Evolutionary conservation across 2,888 invertebrate species (phyloP).

Genomic region (Itoplectis maculator): DNA sequence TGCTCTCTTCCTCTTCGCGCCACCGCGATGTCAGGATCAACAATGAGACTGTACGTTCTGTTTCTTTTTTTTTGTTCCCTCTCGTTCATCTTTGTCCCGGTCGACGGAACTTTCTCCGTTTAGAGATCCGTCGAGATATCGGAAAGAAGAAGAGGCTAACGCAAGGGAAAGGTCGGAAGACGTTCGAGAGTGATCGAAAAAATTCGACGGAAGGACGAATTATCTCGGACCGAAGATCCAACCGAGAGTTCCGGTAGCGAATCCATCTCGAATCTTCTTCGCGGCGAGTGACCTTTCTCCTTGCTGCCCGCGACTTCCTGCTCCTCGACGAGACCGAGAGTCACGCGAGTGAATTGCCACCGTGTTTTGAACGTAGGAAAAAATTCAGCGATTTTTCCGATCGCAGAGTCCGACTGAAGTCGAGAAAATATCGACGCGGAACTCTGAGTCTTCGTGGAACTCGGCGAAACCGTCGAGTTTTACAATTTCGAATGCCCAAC

Average conservation of each 20-base stretch:
- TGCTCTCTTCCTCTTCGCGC: not conserved
- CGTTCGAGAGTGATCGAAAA: conserved; percentile 40
- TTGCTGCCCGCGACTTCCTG: conserved; percentile 35
- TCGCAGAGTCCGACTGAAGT: too few relatives aligned
- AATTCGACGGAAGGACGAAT: conserved; percentile 41
- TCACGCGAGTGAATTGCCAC: not conserved
- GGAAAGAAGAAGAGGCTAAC: conserved; percentile 6
- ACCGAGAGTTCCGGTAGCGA: conserved; percentile 46
- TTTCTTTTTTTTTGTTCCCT: not conserved
- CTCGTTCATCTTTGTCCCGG: conserved; percentile 10
- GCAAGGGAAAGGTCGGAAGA: not conserved
- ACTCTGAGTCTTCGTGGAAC: not conserved
- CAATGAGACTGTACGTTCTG: conserved; percentile 32
- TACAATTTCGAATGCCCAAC: not conserved
- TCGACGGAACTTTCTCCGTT: conserved; percentile 42
- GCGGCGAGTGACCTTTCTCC: conserved; percentile 59
- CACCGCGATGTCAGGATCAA: conserved; percentile 13
- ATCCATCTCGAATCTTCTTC: conserved; percentile 45
- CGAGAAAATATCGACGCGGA: too few relatives aligned
- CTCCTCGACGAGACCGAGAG: not conserved
- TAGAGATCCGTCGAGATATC: conserved; percentile 47
- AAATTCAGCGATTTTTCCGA: too few relatives aligned
- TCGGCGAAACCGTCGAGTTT: not conserved
- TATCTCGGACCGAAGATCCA: conserved; percentile 52
- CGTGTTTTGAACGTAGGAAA: too few relatives aligned